Base-by-base conservation (phyloP, 1,140 invertebrate genomes). In the Asobara japonica region DNA sequence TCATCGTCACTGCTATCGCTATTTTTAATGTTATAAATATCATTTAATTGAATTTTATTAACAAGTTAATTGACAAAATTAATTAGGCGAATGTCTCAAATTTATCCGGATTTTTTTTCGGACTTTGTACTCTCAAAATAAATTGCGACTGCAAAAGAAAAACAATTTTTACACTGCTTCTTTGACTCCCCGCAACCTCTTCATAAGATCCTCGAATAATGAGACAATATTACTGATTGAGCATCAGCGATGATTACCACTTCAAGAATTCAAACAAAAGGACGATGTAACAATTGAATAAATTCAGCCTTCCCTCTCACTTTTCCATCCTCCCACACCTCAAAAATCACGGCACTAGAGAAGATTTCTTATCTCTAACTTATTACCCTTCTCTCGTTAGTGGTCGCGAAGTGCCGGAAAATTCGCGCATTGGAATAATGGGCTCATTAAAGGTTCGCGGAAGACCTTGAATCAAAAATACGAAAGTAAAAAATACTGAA, bases 1-100 rank as follows among this genome's bases (percentile, higher is more conserved):
- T 65, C 71, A 36, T 65, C 65, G 38, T 65, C 69, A 29, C 64
- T 73, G 41, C 72, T 76, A 66, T 77, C 80, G 36, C 81, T 83
- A 51, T 51, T 65, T 31, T 7, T 33, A 68, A 25, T 51, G 48
- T 1, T 13, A 2, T 3, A 60, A 60, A 20, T 2, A n/a, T n/a
- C n/a, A n/a, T n/a, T n/a, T n/a, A n/a, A n/a, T n/a, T n/a, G n/a
- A n/a, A n/a, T n/a, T n/a, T n/a, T n/a, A n/a, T n/a, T n/a, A n/a
- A n/a, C n/a, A n/a, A n/a, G n/a, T n/a, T n/a, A n/a, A n/a, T n/a
- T n/a, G n/a, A n/a, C n/a, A n/a, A n/a, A n/a, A n/a, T n/a, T n/a
- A n/a, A n/a, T n/a, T n/a, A n/a, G n/a, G n/a, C n/a, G n/a, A n/a
- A n/a, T n/a, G n/a, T n/a, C n/a, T n/a, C n/a, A n/a, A n/a, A n/a